phyloP scores from a whole-genome alignment of 1,140 invertebrate genomes.

The Riptortus pedestris region DNA sequence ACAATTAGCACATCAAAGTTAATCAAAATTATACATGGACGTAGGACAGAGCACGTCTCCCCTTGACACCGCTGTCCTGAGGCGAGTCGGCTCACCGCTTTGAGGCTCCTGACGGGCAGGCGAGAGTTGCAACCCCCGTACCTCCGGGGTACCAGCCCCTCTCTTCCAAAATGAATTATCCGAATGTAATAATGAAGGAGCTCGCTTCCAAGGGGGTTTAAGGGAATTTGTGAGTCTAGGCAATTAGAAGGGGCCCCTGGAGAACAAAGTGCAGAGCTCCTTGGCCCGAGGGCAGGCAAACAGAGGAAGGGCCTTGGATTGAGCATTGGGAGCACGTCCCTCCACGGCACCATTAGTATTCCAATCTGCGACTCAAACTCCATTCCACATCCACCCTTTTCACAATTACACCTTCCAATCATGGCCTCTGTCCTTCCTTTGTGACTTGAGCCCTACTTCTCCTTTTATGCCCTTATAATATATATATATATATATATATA shows the following conservation, averaged over 20 bases:
- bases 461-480: background rate
- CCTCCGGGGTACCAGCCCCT: background rate
- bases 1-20: no score
- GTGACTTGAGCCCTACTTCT: background rate
- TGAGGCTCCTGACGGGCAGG: no score
- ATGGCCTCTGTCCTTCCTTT: constrained; percentile 13
- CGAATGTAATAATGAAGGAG: constrained; percentile 6
- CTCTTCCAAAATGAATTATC: constrained; percentile 5
- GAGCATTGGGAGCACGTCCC: background rate
- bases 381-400: constrained; percentile 9
- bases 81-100: no score
- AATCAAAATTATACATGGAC: no score
- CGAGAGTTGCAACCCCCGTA: no score
- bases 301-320: background rate
- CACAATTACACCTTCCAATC: constrained; percentile 18
- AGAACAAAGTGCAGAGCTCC: constrained; percentile 5
- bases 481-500: no score
- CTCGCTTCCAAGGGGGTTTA: background rate
- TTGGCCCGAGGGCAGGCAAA: background rate
- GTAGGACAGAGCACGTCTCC: no score
- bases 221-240: no score
- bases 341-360: background rate
- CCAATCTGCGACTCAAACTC: background rate
- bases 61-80: no score
- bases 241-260: background rate